phyloP scores from a whole-genome alignment of 1,140 invertebrate species.

The Hycleus cichorii region DNA sequence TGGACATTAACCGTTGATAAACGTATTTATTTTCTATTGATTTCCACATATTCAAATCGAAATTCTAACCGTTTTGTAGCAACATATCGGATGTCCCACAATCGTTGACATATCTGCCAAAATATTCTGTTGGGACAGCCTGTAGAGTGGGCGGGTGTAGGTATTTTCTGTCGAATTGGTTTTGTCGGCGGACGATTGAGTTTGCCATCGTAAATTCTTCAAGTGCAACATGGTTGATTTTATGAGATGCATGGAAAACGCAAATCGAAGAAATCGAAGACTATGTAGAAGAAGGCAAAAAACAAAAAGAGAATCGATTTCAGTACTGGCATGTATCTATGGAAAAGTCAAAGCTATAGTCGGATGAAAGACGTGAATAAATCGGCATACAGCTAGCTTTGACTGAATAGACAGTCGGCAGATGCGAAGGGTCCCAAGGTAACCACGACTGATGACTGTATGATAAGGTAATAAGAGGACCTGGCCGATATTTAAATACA shows the following conservation, averaged over 20 bases:
- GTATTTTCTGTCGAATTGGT: no score
- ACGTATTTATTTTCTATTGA: no score
- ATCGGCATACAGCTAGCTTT: constrained; percentile 4
- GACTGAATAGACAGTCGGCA: constrained; percentile 9
- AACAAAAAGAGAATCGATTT: constrained; percentile 1
- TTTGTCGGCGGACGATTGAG: background rate
- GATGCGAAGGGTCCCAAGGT: constrained; percentile 5
- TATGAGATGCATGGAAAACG: constrained; percentile 10
- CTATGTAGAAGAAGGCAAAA: no score
- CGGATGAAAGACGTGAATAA: constrained; percentile 12
- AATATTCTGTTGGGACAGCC: no score
- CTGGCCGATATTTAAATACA: constrained; percentile 40
- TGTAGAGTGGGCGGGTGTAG: no score
- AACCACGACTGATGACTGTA: constrained; percentile 27
- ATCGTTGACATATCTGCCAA: no score
- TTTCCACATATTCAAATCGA: no score
- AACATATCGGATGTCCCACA: no score
- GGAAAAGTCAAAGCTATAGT: constrained; percentile 11
- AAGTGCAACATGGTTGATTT: constrained; percentile 9
- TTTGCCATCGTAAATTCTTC: constrained; percentile 10
- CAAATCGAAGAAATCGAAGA: background rate
- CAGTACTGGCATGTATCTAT: background rate
- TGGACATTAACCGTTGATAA: no score
- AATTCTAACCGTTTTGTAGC: no score
- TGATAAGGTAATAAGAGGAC: constrained; percentile 41